Evolutionary conservation across 2,797 vertebrate genomes (phyloP), one percentile per base, ranked within the genome.

Genomic region (Catharus ustulatus): DNA sequence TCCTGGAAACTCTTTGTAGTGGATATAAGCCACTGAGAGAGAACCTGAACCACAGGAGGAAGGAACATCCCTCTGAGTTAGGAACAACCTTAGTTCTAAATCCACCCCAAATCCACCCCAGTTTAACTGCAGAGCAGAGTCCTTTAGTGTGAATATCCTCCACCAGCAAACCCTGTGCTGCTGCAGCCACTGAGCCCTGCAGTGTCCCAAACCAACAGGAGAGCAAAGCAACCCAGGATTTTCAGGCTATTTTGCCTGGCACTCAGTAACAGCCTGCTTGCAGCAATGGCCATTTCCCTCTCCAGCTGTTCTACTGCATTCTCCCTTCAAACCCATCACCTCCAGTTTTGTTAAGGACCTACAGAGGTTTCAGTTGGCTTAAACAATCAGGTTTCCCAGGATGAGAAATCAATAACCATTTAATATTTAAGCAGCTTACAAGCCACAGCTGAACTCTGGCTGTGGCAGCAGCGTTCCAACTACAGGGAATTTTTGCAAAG

Each of bases 351-450:
- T 89, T 72, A 64, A 40, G 72, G 64, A 87, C 40, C 74, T 29
- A 51, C 5, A 84, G 72, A 72, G 42, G 8, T 67, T 79, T 79
- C 59, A 80, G 69, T 4, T 73, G 49, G 42, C 36, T 94, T 83
- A 54, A 95, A 26, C 72, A 87, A 74, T 34, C 49, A 17, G 89
- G 83, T 52, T 79, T 75, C 85, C 38, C 23, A 71, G 67, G 63
- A 75, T 69, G 89, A 91, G 64, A 48, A 95, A 96, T 96, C 81
- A 94, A 95, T 94, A 91, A 45, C 42, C 78, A 75, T 91, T 95
- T 96, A 91, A 96, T 95, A 96, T 77, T 94, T 93, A 95, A 96
- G 73, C 46, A 92, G 67, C 32, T 94, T 95, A 87, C 51, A 92
- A 84, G 83, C 62, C 94, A 59, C 62, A 88, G 15, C 10, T 91